Conservation (phyloP, 2,888 invertebrate species). For the Chelonus formosanus region DNA sequence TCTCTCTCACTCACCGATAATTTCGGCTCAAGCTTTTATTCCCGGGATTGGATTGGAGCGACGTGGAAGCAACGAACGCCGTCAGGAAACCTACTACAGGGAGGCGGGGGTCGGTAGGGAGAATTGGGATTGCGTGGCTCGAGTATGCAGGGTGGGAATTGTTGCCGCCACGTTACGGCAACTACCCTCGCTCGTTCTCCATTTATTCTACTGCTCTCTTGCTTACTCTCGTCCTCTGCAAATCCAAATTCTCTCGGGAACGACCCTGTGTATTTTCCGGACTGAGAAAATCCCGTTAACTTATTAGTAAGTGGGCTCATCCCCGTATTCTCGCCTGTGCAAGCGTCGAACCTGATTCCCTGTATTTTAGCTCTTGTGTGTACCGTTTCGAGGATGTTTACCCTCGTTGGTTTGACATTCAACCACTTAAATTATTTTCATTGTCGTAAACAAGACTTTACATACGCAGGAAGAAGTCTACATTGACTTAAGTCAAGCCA, state of each 20-base stretch:
- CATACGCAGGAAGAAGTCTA: neutral
- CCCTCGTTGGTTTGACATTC: neutral
- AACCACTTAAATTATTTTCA: neutral
- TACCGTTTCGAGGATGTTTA: constrained; percentile 10
- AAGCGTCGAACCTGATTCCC: constrained; percentile 16
- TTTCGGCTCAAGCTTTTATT: constrained; percentile 53
- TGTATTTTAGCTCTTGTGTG: constrained; percentile 1
- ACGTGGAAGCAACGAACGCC: constrained; percentile 42
- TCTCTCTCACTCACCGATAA: constrained; percentile 46
- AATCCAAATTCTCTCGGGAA: constrained; percentile 42
- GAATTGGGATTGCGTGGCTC: neutral
- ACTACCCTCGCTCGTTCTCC: neutral
- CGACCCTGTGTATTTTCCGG: constrained; percentile 54
- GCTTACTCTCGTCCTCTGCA: constrained; percentile 19
- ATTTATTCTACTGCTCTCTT: constrained; percentile 16
- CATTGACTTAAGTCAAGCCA: too few relatives aligned
- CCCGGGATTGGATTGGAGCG: constrained; percentile 51
- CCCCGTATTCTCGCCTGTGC: constrained; percentile 19
- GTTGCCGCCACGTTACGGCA: constrained; percentile 8
- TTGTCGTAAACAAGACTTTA: neutral
- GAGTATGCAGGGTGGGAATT: constrained; percentile 3
- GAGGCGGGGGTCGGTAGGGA: constrained; percentile 7
- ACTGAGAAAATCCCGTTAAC: constrained; percentile 59
- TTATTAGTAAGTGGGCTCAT: constrained; percentile 56
- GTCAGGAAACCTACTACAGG: constrained; percentile 18